Evolutionary conservation across 2,797 vertebrate genomes (phyloP).

Genomic region (Neostethus bicornis): DNA sequence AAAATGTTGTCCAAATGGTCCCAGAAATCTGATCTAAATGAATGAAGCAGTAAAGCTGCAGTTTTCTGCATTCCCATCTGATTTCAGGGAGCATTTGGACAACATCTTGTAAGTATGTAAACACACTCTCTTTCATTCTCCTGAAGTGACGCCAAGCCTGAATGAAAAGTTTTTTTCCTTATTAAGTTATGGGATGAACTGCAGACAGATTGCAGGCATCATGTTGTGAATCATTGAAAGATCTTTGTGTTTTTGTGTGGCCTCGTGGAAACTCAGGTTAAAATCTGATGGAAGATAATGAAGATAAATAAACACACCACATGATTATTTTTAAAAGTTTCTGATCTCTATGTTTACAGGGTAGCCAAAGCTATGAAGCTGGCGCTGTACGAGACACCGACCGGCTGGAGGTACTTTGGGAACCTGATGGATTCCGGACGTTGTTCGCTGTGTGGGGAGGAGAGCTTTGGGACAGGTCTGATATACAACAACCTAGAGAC

Average conservation of each 20-base stretch:
- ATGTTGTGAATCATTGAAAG: conserved; percentile 64
- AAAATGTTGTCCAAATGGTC: conserved; percentile 21
- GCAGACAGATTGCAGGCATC: conserved; percentile 45
- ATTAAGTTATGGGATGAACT: conserved; percentile 74
- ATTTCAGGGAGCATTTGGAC: too few relatives aligned
- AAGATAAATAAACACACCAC: conserved; percentile 15
- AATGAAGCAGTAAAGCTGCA: not conserved
- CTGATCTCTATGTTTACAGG: conserved; percentile 73
- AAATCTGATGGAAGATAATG: conserved; percentile 27
- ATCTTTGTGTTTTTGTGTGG: conserved; percentile 51
- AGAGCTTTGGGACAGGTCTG: conserved; percentile 97
- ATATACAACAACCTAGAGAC: conserved; percentile 6
- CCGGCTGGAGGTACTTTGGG: conserved; percentile 97
- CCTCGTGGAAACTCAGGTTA: conserved; percentile 18
- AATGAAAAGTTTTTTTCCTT: conserved; percentile 70
- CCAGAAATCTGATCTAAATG: not conserved
- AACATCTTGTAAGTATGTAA: too few relatives aligned
- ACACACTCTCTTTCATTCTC: conserved; percentile 15
- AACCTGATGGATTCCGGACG: conserved; percentile 98
- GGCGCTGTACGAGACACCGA: conserved; percentile 94
- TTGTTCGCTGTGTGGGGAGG: conserved; percentile 96
- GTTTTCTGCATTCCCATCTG: too few relatives aligned
- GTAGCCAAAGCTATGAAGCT: conserved; percentile 96
- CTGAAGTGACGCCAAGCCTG: conserved; percentile 41
- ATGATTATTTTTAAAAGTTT: conserved; percentile 18